Evolutionary conservation across 1,140 invertebrate species (phyloP).

Genomic region (Marisa cornuarietis): DNA sequence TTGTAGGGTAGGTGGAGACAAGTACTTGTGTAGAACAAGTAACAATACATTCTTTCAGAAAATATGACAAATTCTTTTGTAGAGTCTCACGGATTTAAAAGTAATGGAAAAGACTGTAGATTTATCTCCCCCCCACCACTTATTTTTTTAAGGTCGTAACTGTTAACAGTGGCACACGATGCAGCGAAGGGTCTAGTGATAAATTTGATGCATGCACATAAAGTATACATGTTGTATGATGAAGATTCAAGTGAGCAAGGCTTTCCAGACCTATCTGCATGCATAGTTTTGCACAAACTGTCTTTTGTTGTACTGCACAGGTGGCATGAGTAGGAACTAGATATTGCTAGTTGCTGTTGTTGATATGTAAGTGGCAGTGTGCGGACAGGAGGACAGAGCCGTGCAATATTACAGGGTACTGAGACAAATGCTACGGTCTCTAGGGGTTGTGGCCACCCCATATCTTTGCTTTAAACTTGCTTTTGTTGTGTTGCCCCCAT

Average conservation of each 20-base stretch:
- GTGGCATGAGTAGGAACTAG: background rate
- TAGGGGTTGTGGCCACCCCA: background rate
- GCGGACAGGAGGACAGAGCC: constrained; percentile 6
- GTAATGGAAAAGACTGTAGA: too few species aligned
- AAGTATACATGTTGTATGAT: background rate
- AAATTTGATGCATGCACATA: too few species aligned
- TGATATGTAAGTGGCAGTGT: constrained; percentile 4
- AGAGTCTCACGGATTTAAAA: too few species aligned
- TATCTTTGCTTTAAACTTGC: background rate
- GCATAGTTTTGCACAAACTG: background rate
- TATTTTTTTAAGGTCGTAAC: too few species aligned
- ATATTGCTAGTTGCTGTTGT: background rate
- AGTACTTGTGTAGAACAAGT: too few species aligned
- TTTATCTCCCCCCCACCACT: too few species aligned
- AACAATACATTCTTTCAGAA: too few species aligned
- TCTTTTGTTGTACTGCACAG: background rate
- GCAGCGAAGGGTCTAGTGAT: too few species aligned
- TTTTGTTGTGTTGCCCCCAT: background rate
- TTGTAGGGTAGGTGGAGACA: too few species aligned
- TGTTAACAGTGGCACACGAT: too few species aligned
- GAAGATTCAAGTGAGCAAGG: background rate
- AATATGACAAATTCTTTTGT: too few species aligned
- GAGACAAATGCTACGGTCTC: background rate
- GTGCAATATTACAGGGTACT: background rate
- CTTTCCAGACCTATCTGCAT: constrained; percentile 2